phyloP scores from a whole-genome alignment of 2,113 vertebrate species.

The Myiozetetes cayanensis region DNA sequence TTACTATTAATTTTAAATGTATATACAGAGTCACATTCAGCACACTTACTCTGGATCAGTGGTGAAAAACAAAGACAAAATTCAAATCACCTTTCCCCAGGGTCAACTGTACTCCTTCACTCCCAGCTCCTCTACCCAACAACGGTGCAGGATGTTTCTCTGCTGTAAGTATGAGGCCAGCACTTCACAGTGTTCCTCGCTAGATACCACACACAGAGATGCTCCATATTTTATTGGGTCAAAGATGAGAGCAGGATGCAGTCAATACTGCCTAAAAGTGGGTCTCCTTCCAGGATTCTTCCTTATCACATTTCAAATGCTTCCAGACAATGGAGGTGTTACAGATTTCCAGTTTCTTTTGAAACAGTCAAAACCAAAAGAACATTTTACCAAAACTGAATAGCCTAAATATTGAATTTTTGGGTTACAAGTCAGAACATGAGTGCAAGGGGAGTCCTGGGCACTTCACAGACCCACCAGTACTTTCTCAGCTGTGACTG shows the following conservation, averaged over 20 bases:
- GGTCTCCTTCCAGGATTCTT: background rate
- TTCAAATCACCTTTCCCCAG: background rate
- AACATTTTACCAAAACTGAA: background rate
- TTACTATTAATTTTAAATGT: background rate
- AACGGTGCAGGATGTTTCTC: background rate
- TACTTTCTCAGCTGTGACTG: background rate
- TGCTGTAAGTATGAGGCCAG: background rate
- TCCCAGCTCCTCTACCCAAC: background rate
- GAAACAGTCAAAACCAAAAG: background rate
- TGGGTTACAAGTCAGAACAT: background rate
- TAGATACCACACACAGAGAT: background rate
- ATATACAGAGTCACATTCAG: background rate
- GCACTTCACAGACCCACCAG: background rate
- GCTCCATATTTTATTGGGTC: background rate
- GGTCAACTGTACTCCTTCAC: background rate
- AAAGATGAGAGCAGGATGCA: background rate
- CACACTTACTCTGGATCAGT: background rate
- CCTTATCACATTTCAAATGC: background rate
- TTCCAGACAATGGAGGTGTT: background rate
- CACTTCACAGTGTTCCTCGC: rapidly evolving
- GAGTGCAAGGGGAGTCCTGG: background rate
- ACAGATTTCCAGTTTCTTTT: background rate
- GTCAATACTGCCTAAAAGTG: background rate
- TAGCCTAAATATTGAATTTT: background rate
- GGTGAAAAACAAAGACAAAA: background rate